Percentiles rank a stretch among this genome's conserved stretches.
phyloP scores from a whole-genome alignment of 2,888 invertebrate species.

The Encarsia formosa region DNA sequence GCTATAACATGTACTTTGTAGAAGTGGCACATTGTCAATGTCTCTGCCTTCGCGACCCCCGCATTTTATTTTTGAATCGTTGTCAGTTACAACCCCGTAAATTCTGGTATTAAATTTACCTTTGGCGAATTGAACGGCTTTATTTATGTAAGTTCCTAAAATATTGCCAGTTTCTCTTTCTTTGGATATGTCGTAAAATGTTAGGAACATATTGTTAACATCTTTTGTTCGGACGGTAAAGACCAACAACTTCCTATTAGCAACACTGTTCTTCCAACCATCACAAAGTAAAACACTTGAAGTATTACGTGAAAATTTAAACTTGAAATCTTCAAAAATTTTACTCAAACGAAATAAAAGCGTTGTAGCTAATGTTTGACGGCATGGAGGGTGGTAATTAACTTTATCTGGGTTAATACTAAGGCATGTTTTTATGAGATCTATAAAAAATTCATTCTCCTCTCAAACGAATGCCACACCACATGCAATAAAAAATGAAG shows the following conservation, averaged over 20 bases:
- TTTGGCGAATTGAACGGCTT: not conserved
- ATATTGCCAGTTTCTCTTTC: not conserved
- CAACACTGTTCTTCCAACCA: not conserved
- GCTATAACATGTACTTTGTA: not conserved
- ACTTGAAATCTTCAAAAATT: no score
- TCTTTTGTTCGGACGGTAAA: not conserved
- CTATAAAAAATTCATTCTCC: no score
- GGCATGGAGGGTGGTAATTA: no score
- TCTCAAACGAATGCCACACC: no score
- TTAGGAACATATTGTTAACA: not conserved
- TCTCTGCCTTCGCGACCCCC: no score
- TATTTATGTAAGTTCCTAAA: no score
- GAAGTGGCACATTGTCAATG: not conserved
- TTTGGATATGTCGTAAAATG: not conserved
- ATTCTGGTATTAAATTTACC: not conserved
- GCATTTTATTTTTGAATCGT: not conserved
- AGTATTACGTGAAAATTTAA: no score
- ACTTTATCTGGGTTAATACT: no score
- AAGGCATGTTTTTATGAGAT: no score
- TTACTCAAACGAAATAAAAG: no score
- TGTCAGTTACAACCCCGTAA: not conserved
- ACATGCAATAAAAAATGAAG: no score
- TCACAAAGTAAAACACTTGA: not conserved
- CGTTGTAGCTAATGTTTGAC: no score
- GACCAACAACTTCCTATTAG: not conserved